Percentiles rank a stretch among this genome's conserved stretches.
These are phyloP conservation scores for Tadarida brasiliensis DNA, from an alignment of 2,797 vertebrate species.

Conservation along the genomic window DNA sequence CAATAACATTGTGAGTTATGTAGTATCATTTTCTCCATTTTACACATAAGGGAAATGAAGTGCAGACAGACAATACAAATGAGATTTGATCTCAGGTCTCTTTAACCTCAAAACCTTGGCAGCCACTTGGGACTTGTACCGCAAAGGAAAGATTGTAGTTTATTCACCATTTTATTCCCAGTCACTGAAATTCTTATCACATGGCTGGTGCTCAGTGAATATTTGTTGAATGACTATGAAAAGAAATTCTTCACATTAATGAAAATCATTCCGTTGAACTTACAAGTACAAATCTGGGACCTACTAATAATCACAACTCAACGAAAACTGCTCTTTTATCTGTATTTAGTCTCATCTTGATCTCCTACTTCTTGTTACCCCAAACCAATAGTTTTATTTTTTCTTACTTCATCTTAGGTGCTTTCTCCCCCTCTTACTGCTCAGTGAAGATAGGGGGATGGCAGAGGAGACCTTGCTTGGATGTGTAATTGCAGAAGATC, in stretches of 20 bases:
- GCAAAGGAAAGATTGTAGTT: neutral
- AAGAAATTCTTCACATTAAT: neutral
- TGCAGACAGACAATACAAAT: neutral
- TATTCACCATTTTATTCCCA: neutral
- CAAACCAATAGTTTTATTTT: neutral
- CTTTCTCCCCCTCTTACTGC: neutral
- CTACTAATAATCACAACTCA: neutral
- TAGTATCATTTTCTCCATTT: neutral
- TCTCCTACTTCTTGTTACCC: neutral
- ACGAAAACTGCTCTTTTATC: neutral
- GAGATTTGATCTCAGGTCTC: neutral
- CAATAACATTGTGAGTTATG: neutral
- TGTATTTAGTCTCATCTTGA: neutral
- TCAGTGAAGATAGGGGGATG: neutral
- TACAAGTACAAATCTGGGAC: neutral
- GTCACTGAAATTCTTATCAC: neutral
- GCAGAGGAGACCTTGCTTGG: neutral
- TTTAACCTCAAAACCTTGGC: neutral
- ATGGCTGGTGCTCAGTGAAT: neutral
- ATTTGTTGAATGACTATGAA: neutral
- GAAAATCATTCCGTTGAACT: neutral
- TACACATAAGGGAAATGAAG: neutral
- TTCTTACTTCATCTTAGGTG: neutral
- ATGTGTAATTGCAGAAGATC: neutral
- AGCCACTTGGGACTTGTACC: neutral